Conservation (phyloP, 2,113 vertebrate genomes). For the Trachemys scripta region DNA sequence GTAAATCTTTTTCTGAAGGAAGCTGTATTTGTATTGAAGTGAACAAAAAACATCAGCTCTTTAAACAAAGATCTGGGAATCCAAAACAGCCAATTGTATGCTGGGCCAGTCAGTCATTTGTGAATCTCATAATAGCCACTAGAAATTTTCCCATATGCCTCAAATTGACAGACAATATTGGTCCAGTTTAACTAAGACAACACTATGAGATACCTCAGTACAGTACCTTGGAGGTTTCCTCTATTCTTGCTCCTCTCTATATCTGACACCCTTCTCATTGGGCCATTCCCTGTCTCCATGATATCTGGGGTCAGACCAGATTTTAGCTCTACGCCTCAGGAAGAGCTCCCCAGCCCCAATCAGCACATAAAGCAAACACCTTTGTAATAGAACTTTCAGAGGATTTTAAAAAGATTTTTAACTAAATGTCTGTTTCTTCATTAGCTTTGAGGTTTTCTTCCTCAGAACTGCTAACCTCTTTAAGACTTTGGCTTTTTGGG, state of each 20-base stretch:
- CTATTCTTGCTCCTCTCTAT: not conserved
- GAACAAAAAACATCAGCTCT: not conserved
- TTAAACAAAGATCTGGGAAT: not conserved
- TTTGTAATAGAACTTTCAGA: not conserved
- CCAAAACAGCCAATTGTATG: not conserved
- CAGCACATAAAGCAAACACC: not conserved
- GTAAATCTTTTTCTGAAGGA: not conserved
- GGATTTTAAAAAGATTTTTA: not conserved
- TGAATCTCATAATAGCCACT: not conserved
- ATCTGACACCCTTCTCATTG: not conserved
- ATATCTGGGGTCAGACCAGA: not conserved
- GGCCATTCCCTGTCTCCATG: not conserved
- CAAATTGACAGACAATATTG: not conserved
- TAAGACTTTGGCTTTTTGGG: no score
- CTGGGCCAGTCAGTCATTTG: not conserved
- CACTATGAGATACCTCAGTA: not conserved
- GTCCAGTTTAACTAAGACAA: not conserved
- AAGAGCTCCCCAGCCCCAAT: not conserved
- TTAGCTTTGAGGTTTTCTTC: not conserved
- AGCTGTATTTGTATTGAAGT: not conserved
- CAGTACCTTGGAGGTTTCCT: not conserved
- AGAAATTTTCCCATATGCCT: not conserved
- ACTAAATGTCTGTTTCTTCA: not conserved
- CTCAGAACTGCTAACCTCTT: no score
- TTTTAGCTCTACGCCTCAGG: rapidly evolving